A percentile compares a stretch with the other conserved stretches of the same genome.
Evolutionary conservation across 2,888 invertebrate species (phyloP).

Genomic region (Morpho deidamia): DNA sequence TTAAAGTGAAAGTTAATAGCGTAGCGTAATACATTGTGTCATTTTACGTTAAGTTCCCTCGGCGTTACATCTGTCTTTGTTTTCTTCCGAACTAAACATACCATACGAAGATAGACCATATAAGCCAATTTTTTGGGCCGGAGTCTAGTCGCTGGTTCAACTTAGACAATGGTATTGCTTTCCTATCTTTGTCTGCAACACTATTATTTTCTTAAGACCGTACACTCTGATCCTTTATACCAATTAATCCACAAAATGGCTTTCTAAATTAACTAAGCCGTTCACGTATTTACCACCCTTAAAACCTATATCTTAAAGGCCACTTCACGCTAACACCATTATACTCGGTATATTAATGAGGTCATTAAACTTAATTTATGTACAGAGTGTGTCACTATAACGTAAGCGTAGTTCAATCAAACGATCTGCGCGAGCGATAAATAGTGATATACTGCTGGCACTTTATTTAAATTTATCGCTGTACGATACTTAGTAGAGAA

Average conservation of each 20-base stretch:
- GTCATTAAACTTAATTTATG: constrained; percentile 24
- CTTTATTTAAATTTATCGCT: neutral
- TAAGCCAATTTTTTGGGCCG: too few species aligned
- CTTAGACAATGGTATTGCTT: too few species aligned
- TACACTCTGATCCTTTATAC: constrained; percentile 13
- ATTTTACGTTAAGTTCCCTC: too few species aligned
- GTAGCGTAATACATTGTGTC: too few species aligned
- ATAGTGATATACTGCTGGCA: constrained; percentile 12
- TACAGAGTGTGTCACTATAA: constrained; percentile 19
- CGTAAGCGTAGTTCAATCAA: constrained; percentile 16
- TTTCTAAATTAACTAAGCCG: constrained; percentile 1
- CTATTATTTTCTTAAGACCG: neutral
- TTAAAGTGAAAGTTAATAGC: too few species aligned
- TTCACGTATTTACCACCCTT: constrained; percentile 1
- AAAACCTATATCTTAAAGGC: neutral
- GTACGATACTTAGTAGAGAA: too few species aligned
- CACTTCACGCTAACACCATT: constrained; percentile 23
- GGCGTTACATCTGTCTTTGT: too few species aligned
- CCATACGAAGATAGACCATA: too few species aligned
- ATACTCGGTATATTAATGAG: constrained; percentile 29
- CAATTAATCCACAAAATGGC: constrained; percentile 11
- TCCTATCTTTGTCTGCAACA: neutral
- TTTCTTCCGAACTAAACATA: too few species aligned
- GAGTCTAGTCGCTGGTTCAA: too few species aligned
- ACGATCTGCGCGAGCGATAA: constrained; percentile 17